Conservation (phyloP, 1,140 invertebrate species). For the Dermatophagoides farinae region DNA sequence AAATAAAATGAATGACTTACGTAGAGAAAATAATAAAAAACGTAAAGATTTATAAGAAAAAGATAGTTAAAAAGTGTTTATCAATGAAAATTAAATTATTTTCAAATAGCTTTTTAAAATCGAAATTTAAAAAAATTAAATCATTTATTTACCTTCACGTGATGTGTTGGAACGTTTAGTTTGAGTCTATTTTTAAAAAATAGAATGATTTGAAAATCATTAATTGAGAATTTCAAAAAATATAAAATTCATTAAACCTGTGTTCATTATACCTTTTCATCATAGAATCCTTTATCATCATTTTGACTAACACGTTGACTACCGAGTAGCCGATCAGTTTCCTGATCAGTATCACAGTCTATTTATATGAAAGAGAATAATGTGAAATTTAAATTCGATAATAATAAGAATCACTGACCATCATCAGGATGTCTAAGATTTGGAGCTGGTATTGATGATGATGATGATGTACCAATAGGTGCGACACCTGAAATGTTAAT, state of each 20-base stretch:
- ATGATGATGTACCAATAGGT: neutral
- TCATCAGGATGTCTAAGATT: constrained; percentile 9
- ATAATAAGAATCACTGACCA: constrained; percentile 7
- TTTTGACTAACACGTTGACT: constrained; percentile 44
- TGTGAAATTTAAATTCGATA: neutral
- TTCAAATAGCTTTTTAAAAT: no score
- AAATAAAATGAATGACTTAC: neutral
- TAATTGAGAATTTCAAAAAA: no score
- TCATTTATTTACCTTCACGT: neutral
- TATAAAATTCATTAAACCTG: no score
- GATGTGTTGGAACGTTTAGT: neutral
- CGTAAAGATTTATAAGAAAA: neutral
- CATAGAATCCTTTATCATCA: constrained; percentile 71
- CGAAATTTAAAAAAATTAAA: no score
- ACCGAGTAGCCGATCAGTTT: constrained; percentile 66
- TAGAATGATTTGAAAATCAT: no score
- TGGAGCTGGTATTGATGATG: neutral
- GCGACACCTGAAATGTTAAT: neutral
- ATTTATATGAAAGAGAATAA: neutral
- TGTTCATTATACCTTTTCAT: constrained; percentile 39
- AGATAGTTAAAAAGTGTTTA: neutral
- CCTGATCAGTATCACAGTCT: constrained; percentile 29
- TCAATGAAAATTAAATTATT: neutral
- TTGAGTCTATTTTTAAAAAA: neutral
- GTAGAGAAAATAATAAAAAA: neutral